A percentile compares a stretch with the other conserved stretches of the same genome.
These are phyloP conservation scores for Campylomormyrus numenius DNA, from an alignment of 2,113 vertebrate species.

Conservation along the genomic window DNA sequence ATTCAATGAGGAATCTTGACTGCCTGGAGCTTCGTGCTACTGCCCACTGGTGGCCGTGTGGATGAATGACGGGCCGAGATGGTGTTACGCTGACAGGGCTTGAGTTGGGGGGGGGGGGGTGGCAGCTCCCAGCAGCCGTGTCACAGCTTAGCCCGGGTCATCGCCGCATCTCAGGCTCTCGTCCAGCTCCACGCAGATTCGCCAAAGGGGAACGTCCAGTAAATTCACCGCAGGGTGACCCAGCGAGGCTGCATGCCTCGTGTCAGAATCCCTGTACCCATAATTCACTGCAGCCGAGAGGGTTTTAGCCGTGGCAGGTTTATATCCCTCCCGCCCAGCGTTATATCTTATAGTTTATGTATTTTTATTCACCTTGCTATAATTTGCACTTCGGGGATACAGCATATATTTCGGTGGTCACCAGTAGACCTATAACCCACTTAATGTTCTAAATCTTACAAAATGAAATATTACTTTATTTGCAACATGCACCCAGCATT, in stretches of 20 bases:
- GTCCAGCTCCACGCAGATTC: not conserved
- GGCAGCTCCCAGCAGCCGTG: not conserved
- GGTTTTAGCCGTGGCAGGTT: not conserved
- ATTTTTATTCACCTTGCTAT: conserved; percentile 2
- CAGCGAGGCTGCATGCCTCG: not conserved
- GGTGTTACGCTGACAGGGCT: not conserved
- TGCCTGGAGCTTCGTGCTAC: conserved; percentile 36
- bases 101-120: not conserved
- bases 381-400: not conserved
- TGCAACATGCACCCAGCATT: not conserved
- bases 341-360: not conserved
- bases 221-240: not conserved
- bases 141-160: not conserved
- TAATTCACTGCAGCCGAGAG: conserved; percentile 44
- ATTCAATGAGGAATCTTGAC: not conserved
- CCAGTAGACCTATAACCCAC: not conserved
- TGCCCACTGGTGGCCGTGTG: conserved; percentile 31
- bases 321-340: not conserved
- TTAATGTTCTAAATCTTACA: conserved; percentile 5
- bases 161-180: not conserved
- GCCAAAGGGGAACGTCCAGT: not conserved
- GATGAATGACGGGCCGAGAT: conserved; percentile 22
- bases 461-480: conserved; percentile 4
- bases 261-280: conserved; percentile 46
- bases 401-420: not conserved